Base-by-base conservation (phyloP, 2,797 vertebrate genomes). In the Anomalospiza imberbis region DNA sequence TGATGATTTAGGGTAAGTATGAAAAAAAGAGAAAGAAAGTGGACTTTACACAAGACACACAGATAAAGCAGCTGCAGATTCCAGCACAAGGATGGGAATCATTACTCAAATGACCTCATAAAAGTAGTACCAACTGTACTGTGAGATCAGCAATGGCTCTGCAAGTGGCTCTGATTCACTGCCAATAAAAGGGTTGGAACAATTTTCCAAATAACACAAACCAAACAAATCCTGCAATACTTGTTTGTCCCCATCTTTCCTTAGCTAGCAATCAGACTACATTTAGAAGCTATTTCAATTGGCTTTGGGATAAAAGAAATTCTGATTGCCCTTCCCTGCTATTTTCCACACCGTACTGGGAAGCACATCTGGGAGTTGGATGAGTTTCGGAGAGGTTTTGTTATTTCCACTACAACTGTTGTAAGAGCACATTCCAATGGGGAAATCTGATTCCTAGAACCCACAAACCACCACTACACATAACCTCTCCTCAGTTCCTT, bases 281-380 rank as follows among this genome's bases (percentile, higher is more conserved):
- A 8, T 36, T 57, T 68, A 85, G 62, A 45, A 78, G 36, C 17
- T 76, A 29, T 88, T 83, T 70, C 25, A 18, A 24, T 60, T 92
- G 65, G 92, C 89, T 91, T 85, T 48, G 26, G 40, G 51, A 88
- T 91, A 62, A 93, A 93, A 91, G 77, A 55, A 77, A 65, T 38
- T 48, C 47, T 86, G 66, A 60, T 83, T 84, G 47, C 31, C 36
- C 14, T 88, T 55, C 58, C 68, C 40, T 60, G 79, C 44, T 83
- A 7, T 92, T 94, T 85, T 66, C 65, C 78, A 60, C 36, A 28
- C 57, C 57, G 40, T 25, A 68, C 53, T 48, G 65, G 75, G 63
- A 80, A 44, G 8, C 13, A 24, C 80, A 77, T 86, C 60, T 79
- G 77, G 79, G 71, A 89, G 21, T 16, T 53, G 7, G 29, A 34